Percentiles rank a stretch among this genome's conserved stretches.
phyloP scores from a whole-genome alignment of 2,113 vertebrate species.

The Chiloscyllium plagiosum region DNA sequence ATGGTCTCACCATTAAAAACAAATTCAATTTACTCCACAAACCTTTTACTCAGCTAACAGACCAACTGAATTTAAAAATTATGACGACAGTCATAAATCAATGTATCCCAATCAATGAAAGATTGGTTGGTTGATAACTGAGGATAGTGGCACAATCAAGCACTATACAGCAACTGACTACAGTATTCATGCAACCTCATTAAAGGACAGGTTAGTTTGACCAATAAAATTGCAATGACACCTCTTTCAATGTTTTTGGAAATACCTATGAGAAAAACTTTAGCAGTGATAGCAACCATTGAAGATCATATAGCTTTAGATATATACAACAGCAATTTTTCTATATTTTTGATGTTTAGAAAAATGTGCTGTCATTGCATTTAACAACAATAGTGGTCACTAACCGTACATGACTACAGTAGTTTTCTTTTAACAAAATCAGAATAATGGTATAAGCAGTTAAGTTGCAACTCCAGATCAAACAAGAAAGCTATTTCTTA shows the following conservation, averaged over 20 bases:
- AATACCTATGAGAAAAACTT: background rate
- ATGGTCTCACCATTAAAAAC: background rate
- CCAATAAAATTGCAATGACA: constrained; percentile 1
- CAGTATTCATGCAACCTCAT: background rate
- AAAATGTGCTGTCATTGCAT: background rate
- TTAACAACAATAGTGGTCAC: background rate
- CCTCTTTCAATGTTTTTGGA: background rate
- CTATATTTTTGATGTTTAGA: background rate
- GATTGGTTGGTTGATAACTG: background rate
- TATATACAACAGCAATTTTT: background rate
- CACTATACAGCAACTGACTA: background rate
- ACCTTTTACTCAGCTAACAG: background rate
- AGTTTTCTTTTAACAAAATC: background rate
- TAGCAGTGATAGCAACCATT: background rate
- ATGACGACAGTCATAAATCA: background rate
- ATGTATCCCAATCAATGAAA: background rate
- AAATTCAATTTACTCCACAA: background rate
- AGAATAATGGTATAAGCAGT: background rate
- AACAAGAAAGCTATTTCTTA: background rate
- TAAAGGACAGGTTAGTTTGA: background rate
- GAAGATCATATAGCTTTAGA: background rate
- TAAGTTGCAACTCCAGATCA: background rate
- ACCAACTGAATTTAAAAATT: background rate
- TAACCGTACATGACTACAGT: background rate
- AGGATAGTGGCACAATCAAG: background rate